Conservation (phyloP, 2,888 invertebrate genomes). For the Diaphora mendica region DNA sequence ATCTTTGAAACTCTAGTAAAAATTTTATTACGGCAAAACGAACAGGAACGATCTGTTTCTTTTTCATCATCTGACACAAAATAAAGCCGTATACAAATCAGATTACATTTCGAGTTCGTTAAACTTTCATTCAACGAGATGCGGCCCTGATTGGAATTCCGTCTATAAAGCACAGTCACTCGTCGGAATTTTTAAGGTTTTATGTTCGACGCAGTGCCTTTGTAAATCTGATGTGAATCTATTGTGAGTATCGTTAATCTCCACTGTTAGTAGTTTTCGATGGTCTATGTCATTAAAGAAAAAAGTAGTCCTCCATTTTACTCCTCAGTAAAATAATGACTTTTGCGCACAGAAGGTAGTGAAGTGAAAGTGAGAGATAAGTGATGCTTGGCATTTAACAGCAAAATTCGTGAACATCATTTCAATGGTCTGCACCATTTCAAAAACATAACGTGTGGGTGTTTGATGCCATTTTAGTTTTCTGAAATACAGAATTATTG, state of each 20-base stretch:
- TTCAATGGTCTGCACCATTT: background rate
- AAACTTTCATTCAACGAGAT: slow-evolving; percentile 67
- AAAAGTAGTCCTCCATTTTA: background rate
- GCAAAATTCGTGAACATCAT: background rate
- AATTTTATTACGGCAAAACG: slow-evolving; percentile 35
- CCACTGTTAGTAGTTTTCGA: background rate
- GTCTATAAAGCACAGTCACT: slow-evolving; percentile 52
- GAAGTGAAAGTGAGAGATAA: background rate
- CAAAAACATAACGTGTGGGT: background rate
- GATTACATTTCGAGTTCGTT: slow-evolving; percentile 75
- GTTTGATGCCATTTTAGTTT: too few relatives aligned
- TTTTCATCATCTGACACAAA: slow-evolving; percentile 49
- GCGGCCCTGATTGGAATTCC: slow-evolving; percentile 65
- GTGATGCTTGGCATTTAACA: background rate
- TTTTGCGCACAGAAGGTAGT: background rate
- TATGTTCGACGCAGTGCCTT: slow-evolving; percentile 17
- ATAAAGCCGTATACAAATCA: slow-evolving; percentile 69
- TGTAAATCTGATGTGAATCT: slow-evolving; percentile 20
- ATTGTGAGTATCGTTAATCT: slow-evolving; percentile 6
- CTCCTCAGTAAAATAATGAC: background rate
- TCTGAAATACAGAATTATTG: background rate
- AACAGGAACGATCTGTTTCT: slow-evolving; percentile 32
- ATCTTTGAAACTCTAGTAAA: background rate
- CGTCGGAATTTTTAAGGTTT: slow-evolving; percentile 24
- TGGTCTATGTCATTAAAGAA: background rate